These are phyloP conservation scores for Mesoclemmys tuberculata DNA, from an alignment of 2,113 vertebrate species.

Conservation along the genomic window DNA sequence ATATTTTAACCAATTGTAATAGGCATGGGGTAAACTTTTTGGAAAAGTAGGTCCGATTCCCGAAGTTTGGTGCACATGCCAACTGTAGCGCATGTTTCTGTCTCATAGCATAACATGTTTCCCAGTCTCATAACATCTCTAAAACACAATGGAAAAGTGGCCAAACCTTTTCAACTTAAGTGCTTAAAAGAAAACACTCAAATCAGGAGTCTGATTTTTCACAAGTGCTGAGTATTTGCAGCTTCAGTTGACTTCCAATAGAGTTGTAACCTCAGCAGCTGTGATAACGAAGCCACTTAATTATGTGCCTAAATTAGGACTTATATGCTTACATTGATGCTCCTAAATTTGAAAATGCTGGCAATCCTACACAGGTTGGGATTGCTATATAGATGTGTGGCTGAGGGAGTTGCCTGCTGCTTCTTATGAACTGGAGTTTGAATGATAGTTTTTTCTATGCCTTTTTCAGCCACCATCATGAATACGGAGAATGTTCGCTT, in stretches of 20 bases:
- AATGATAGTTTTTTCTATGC: neutral
- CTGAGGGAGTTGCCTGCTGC: neutral
- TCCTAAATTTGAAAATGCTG: neutral
- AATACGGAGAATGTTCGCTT: neutral
- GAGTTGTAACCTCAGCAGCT: neutral
- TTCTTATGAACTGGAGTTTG: neutral
- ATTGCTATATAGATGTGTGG: fast-evolving
- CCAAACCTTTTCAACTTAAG: neutral
- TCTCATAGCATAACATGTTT: neutral
- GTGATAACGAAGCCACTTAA: neutral
- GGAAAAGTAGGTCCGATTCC: neutral
- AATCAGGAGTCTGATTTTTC: neutral
- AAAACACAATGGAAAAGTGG: neutral
- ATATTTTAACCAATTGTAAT: neutral
- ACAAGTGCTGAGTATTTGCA: neutral
- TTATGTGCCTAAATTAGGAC: neutral
- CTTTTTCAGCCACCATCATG: neutral
- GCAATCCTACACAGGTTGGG: fast-evolving
- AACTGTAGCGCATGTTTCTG: neutral
- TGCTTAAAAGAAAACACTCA: neutral
- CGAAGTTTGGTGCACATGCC: neutral
- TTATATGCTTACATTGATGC: fast-evolving
- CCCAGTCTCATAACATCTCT: neutral
- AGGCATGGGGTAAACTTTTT: neutral
- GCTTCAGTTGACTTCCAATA: neutral